These are phyloP conservation scores for Sphinx pinastri DNA, from an alignment of 2,888 invertebrate genomes.

Conservation along the genomic window DNA sequence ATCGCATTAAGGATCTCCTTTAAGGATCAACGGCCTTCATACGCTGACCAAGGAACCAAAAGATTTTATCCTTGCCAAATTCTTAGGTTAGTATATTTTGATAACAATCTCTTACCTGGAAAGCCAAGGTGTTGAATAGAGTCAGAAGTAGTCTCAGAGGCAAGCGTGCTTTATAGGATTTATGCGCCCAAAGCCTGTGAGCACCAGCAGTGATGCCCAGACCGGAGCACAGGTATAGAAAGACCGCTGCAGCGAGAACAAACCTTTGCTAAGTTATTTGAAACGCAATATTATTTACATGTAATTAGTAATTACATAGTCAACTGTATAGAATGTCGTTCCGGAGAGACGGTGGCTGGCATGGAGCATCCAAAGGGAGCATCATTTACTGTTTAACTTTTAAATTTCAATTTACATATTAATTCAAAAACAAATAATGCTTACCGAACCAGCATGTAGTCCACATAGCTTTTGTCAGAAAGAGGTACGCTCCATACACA, in stretches of 20 bases:
- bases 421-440: slow-evolving; percentile 40
- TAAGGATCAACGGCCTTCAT: too few species aligned
- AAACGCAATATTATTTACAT: too few species aligned
- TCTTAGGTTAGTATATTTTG: not conserved
- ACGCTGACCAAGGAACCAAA: too few species aligned
- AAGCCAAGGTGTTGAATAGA: slow-evolving; percentile 94
- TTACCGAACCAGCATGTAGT: slow-evolving; percentile 88
- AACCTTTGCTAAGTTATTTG: not conserved
- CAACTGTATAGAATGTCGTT: too few species aligned
- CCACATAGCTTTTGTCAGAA: slow-evolving; percentile 89
- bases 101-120: slow-evolving; percentile 86
- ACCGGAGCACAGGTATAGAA: slow-evolving; percentile 90
- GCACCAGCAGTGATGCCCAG: slow-evolving; percentile 98
- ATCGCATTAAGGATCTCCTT: too few species aligned
- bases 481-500: slow-evolving; percentile 89
- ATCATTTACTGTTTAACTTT: too few species aligned
- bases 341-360: too few species aligned
- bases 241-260: slow-evolving; percentile 78
- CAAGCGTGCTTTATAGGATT: slow-evolving; percentile 96
- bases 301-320: too few species aligned
- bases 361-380: too few species aligned
- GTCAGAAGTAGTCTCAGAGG: slow-evolving; percentile 92
- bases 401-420: too few species aligned
- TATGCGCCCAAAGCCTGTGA: slow-evolving; percentile 97
- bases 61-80: too few species aligned